phyloP scores from a whole-genome alignment of 2,797 vertebrate species.

The Oreonectes daqikongensis region DNA sequence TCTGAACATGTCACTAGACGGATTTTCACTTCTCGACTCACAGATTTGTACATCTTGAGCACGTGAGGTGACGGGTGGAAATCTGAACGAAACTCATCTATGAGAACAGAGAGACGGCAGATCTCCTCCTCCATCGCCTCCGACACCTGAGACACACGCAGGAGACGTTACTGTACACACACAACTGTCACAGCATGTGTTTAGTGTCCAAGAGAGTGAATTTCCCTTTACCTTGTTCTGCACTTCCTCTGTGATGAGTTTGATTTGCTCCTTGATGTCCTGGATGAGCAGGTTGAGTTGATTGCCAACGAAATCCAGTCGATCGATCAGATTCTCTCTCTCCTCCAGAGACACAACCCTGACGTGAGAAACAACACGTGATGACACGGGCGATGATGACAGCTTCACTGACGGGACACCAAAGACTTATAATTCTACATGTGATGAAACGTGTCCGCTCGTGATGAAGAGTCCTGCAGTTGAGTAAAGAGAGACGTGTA shows the following conservation, averaged over 20 bases:
- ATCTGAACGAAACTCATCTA: constrained; percentile 90
- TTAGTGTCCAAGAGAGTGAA: neutral
- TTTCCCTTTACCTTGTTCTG: constrained; percentile 80
- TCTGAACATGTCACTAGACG: neutral
- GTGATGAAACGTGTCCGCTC: neutral
- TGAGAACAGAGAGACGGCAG: constrained; percentile 89
- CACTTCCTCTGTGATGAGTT: constrained; percentile 87
- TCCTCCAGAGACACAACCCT: constrained; percentile 78
- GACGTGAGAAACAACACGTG: constrained; percentile 24
- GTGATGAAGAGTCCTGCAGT: neutral
- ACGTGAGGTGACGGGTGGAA: constrained; percentile 92
- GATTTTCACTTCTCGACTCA: constrained; percentile 70
- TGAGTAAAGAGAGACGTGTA: constrained; percentile 14
- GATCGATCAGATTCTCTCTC: constrained; percentile 87
- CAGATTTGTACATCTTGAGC: constrained; percentile 90
- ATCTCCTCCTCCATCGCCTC: constrained; percentile 95
- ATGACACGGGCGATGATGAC: too few species aligned
- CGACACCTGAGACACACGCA: constrained; percentile 83
- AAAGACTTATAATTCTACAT: neutral
- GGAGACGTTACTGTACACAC: neutral
- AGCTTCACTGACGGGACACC: too few species aligned
- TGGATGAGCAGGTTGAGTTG: constrained; percentile 87
- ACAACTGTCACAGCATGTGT: neutral
- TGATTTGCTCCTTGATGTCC: constrained; percentile 91
- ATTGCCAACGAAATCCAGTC: constrained; percentile 88